Percentiles rank a stretch among this genome's conserved stretches.
Evolutionary conservation across 2,797 vertebrate genomes (phyloP).

Genomic region (Hylomyscus alleni): DNA sequence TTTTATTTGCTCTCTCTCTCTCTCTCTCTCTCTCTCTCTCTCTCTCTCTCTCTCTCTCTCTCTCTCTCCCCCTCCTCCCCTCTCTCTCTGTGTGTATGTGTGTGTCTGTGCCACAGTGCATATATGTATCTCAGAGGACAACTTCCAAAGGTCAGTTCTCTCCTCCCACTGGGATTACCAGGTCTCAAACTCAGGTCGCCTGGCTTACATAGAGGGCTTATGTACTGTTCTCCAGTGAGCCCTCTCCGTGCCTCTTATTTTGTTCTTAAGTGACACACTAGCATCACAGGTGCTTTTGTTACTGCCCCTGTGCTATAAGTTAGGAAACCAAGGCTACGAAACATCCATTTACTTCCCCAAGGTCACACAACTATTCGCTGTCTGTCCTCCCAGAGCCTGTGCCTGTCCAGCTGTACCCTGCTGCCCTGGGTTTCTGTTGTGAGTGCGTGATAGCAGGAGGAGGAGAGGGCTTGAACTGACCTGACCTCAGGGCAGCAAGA

Average conservation of each 20-base stretch:
- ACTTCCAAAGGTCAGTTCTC: background rate
- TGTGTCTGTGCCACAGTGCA: too few species aligned
- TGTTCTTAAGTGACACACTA: background rate
- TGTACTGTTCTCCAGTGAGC: background rate
- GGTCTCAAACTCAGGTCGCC: background rate
- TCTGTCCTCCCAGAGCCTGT: background rate
- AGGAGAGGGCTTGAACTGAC: background rate
- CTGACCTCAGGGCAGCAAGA: background rate
- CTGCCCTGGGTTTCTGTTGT: background rate
- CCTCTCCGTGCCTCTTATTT: background rate
- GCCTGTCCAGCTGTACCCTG: accelerated
- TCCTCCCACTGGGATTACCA: background rate
- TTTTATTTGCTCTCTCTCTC: background rate
- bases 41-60: too few species aligned
- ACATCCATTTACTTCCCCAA: background rate
- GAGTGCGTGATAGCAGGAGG: background rate
- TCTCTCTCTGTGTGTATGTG: background rate
- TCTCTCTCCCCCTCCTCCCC: too few species aligned
- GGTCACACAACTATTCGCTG: background rate
- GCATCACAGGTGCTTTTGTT: background rate
- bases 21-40: too few species aligned
- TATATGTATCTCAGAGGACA: background rate
- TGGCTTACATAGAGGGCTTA: background rate
- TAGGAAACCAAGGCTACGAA: background rate
- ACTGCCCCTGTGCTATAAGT: background rate